A percentile compares a stretch with the other conserved stretches of the same genome.
Conservation (phyloP, 2,113 vertebrate genomes). For the Balaenoptera acutorostrata region DNA sequence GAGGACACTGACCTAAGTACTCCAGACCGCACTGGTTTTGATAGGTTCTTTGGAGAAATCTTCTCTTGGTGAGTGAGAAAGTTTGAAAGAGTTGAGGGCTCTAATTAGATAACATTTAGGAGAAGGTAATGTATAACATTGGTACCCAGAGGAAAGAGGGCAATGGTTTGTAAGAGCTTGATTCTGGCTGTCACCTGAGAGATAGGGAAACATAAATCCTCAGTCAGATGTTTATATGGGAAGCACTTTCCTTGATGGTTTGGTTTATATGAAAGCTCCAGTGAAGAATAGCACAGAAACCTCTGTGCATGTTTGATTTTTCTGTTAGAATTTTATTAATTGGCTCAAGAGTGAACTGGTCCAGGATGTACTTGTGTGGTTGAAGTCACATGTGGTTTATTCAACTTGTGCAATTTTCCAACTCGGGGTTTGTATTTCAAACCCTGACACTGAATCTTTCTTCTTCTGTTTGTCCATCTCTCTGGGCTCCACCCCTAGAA, state of each 20-base stretch:
- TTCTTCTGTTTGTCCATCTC: constrained; percentile 10
- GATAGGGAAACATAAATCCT: constrained; percentile 48
- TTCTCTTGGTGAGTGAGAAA: neutral
- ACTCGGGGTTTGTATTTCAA: constrained; percentile 3
- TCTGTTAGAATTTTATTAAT: constrained; percentile 46
- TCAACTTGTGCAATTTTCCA: constrained; percentile 10
- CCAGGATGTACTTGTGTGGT: neutral
- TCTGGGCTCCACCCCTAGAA: constrained; percentile 42
- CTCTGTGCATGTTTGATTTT: constrained; percentile 19
- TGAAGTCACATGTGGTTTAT: neutral
- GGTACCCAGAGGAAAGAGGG: neutral
- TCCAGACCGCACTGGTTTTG: neutral
- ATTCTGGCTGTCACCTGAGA: neutral
- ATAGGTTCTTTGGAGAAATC: neutral
- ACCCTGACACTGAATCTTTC: neutral
- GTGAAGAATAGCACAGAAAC: constrained; percentile 36
- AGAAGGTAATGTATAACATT: neutral
- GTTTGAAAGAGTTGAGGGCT: neutral
- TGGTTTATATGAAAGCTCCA: constrained; percentile 43
- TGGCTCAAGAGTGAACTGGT: neutral
- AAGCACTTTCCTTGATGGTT: constrained; percentile 48
- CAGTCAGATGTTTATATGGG: constrained; percentile 4
- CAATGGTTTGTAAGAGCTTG: neutral
- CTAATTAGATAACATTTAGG: neutral
- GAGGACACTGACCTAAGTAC: neutral